Evolutionary conservation across 2,888 invertebrate genomes (phyloP).

Genomic region (Lepidonotus clava): DNA sequence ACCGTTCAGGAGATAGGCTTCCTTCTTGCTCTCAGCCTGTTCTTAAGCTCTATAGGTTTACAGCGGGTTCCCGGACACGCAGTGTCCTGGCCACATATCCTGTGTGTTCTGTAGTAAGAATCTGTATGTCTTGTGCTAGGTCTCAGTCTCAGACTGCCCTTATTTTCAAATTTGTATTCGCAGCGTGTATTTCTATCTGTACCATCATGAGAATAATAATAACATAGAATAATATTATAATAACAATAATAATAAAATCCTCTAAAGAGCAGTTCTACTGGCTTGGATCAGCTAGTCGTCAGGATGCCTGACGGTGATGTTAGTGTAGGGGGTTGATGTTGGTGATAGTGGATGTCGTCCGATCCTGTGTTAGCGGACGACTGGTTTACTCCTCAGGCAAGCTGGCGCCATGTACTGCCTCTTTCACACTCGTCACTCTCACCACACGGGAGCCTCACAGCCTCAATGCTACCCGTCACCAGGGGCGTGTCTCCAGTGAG

Average conservation of each 20-base stretch:
- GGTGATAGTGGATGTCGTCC: not conserved
- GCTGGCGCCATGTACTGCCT: conserved; percentile 19
- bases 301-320: not conserved
- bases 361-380: not conserved
- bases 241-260: not conserved
- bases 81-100: no score
- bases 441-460: not conserved
- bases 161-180: no score
- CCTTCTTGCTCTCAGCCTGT: no score
- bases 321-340: not conserved
- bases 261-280: not conserved
- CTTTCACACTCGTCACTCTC: not conserved
- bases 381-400: not conserved
- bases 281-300: not conserved
- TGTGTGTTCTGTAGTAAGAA: not conserved
- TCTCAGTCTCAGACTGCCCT: not conserved
- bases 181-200: not conserved
- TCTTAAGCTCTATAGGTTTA: no score
- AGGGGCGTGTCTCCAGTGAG: no score
- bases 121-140: not conserved
- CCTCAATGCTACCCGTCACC: conserved; percentile 28
- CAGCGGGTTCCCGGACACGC: no score
- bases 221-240: not conserved
- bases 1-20: not conserved
- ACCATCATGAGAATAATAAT: no score